phyloP scores from a whole-genome alignment of 1,140 invertebrate species.

The Thalassaphorura encarpata region DNA sequence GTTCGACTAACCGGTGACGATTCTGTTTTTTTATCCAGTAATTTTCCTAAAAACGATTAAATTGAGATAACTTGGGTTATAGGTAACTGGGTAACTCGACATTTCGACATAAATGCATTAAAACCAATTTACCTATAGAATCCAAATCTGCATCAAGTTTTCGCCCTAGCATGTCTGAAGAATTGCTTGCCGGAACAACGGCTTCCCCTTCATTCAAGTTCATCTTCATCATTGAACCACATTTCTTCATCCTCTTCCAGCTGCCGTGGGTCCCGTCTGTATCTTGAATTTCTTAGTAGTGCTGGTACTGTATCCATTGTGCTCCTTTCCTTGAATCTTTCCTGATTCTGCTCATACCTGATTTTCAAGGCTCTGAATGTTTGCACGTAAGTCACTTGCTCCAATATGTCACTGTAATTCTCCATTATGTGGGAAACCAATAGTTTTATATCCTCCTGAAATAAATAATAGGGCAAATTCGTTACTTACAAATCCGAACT shows the following conservation, averaged over 20 bases:
- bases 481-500: neutral
- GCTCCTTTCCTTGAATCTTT: slow-evolving; percentile 66
- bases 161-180: slow-evolving; percentile 39
- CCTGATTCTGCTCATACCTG: slow-evolving; percentile 89
- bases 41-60: slow-evolving; percentile 45
- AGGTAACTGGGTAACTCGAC: no score
- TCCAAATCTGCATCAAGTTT: slow-evolving; percentile 52
- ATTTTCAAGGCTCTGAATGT: slow-evolving; percentile 87
- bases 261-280: slow-evolving; percentile 78
- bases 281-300: slow-evolving; percentile 61
- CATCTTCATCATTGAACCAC: slow-evolving; percentile 97
- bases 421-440: slow-evolving; percentile 88
- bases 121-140: slow-evolving; percentile 43
- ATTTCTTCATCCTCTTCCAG: slow-evolving; percentile 96
- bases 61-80: no score
- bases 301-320: slow-evolving; percentile 49
- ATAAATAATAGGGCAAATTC: slow-evolving; percentile 22
- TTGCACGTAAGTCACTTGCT: slow-evolving; percentile 91
- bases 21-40: slow-evolving; percentile 48
- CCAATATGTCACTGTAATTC: slow-evolving; percentile 85
- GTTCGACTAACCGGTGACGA: no score
- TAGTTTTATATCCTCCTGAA: slow-evolving; percentile 87
- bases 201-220: slow-evolving; percentile 67
- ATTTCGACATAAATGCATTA: neutral
- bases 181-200: slow-evolving; percentile 41